Percentiles rank a stretch among this genome's conserved stretches.
Evolutionary conservation across 1,140 invertebrate genomes (phyloP).

Genomic region (Dolichoris vasculosae): DNA sequence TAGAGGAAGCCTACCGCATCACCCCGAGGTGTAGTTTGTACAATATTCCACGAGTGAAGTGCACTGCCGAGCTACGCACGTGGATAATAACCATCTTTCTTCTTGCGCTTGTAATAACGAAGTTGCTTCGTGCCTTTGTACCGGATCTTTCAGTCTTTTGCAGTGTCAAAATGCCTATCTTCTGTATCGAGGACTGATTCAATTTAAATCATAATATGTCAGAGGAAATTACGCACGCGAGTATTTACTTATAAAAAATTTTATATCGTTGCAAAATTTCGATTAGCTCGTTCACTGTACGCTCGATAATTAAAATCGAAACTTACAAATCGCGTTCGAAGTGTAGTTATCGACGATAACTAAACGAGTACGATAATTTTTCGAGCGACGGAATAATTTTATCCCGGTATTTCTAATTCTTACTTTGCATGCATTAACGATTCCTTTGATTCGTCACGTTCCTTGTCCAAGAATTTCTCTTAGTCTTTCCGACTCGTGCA

Average conservation of each 20-base stretch:
- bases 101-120: slow-evolving; percentile 1
- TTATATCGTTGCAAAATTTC: too few species aligned
- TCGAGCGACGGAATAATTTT: not conserved
- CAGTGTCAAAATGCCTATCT: not conserved
- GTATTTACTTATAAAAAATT: too few species aligned
- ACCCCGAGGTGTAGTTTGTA: not conserved
- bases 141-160: not conserved
- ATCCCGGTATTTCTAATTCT: not conserved
- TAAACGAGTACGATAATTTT: too few species aligned
- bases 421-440: not conserved
- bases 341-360: too few species aligned
- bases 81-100: slow-evolving; percentile 8
- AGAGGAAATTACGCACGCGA: too few species aligned
- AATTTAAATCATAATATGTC: not conserved
- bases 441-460: not conserved
- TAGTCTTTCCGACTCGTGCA: slow-evolving; percentile 7
- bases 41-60: slow-evolving; percentile 24
- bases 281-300: too few species aligned
- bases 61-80: not conserved
- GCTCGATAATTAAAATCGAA: too few species aligned
- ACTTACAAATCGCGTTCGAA: too few species aligned
- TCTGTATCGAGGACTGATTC: not conserved
- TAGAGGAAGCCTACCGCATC: not conserved
- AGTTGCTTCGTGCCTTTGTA: slow-evolving; percentile 1
- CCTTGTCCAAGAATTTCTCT: not conserved